Percentiles rank a stretch among this genome's conserved stretches.
These are phyloP conservation scores for Caenorhabditis inopinata DNA, from an alignment of 1,140 invertebrate species.

Conservation along the genomic window DNA sequence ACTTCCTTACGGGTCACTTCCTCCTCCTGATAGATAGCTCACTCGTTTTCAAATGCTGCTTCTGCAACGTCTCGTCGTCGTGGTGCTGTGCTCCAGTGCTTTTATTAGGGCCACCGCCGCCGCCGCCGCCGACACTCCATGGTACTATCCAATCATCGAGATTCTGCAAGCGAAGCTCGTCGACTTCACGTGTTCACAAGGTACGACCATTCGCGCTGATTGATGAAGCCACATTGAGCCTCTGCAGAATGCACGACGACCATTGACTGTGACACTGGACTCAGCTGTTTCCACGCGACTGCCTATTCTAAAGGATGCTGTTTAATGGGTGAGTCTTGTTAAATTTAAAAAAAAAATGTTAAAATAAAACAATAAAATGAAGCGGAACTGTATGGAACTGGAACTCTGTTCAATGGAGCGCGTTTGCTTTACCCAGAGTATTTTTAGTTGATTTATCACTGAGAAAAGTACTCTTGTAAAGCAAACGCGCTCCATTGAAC, in stretches of 20 bases:
- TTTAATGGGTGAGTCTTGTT: slow-evolving; percentile 47
- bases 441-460: no score
- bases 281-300: slow-evolving; percentile 57
- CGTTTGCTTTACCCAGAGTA: no score
- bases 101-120: background rate
- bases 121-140: background rate
- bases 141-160: slow-evolving; percentile 20
- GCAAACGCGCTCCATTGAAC: no score
- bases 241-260: slow-evolving; percentile 57
- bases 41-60: background rate
- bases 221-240: no score
- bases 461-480: no score
- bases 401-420: no score
- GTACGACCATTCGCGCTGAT: background rate
- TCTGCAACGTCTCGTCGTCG: background rate
- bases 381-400: no score
- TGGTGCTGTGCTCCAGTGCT: background rate
- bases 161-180: background rate
- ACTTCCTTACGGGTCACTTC: slow-evolving; percentile 17
- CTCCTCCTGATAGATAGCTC: background rate
- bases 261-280: slow-evolving; percentile 52
- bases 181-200: slow-evolving; percentile 4
- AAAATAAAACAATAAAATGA: no score
- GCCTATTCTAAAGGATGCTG: slow-evolving; percentile 52
- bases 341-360: no score